A percentile compares a stretch with the other conserved stretches of the same genome.
phyloP scores from a whole-genome alignment of 2,113 vertebrate species.

The Cygnus buccinator region DNA sequence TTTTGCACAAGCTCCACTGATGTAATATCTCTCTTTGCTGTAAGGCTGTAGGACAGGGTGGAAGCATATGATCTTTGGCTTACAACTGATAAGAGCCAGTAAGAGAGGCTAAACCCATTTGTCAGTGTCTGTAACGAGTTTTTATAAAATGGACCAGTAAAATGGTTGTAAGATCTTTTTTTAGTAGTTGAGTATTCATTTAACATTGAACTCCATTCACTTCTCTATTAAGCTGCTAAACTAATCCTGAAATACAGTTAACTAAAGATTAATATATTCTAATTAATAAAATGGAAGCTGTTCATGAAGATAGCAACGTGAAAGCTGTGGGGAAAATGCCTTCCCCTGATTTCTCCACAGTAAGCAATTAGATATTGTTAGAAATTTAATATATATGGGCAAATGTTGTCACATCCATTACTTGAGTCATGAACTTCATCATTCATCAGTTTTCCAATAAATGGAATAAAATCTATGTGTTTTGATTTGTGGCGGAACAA shows the following conservation, averaged over 20 bases:
- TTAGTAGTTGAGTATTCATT: background rate
- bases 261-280: background rate
- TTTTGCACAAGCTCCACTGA: background rate
- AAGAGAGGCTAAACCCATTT: background rate
- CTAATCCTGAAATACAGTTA: background rate
- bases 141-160: background rate
- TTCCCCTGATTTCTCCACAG: background rate
- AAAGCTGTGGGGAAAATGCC: background rate
- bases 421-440: background rate
- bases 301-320: background rate
- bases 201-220: background rate
- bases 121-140: background rate
- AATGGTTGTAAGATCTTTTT: background rate
- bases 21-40: background rate
- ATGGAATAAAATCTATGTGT: background rate
- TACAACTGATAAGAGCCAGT: background rate
- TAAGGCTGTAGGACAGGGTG: background rate
- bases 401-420: background rate
- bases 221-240: background rate
- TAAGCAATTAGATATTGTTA: background rate
- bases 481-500: background rate
- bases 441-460: background rate
- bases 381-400: background rate
- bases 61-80: background rate
- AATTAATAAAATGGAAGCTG: conserved; percentile 22